These are phyloP conservation scores for Drosophila nasuta DNA, from an alignment of 1,140 invertebrate genomes.

Conservation along the genomic window DNA sequence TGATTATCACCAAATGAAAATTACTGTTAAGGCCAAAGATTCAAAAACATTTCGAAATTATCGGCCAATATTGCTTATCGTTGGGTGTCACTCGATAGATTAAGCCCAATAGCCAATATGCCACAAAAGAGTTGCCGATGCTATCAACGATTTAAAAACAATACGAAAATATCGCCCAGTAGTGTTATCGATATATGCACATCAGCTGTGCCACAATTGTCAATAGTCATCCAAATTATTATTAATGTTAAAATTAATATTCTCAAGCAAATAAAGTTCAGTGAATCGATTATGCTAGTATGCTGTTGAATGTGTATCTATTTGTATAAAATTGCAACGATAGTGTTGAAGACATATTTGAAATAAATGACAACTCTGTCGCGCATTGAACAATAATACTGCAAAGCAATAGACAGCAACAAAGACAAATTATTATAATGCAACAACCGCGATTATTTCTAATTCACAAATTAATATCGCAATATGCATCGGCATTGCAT, in stretches of 20 bases:
- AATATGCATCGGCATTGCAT: slow-evolving; percentile 24
- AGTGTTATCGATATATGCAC: slow-evolving; percentile 5
- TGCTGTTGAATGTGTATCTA: not conserved
- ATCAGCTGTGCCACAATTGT: slow-evolving; percentile 21
- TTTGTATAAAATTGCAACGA: not conserved
- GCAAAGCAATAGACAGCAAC: slow-evolving; percentile 38
- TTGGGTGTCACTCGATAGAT: not conserved
- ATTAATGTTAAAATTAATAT: too few relatives aligned
- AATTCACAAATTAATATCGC: slow-evolving; percentile 35
- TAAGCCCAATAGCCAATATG: not conserved
- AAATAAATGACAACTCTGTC: slow-evolving; percentile 33
- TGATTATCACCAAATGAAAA: not conserved
- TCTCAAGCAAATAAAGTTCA: too few relatives aligned
- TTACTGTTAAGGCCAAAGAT: not conserved
- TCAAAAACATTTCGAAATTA: not conserved
- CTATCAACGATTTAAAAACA: not conserved
- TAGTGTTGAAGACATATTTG: not conserved
- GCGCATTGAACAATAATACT: slow-evolving; percentile 27
- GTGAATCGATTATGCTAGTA: not conserved
- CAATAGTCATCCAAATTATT: not conserved
- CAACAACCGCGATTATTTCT: slow-evolving; percentile 38
- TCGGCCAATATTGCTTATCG: not conserved
- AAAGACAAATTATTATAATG: slow-evolving; percentile 30
- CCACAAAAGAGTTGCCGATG: not conserved
- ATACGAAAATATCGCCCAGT: not conserved